Base-by-base conservation (phyloP, 1,140 invertebrate species). In the Cylas formicarius region DNA sequence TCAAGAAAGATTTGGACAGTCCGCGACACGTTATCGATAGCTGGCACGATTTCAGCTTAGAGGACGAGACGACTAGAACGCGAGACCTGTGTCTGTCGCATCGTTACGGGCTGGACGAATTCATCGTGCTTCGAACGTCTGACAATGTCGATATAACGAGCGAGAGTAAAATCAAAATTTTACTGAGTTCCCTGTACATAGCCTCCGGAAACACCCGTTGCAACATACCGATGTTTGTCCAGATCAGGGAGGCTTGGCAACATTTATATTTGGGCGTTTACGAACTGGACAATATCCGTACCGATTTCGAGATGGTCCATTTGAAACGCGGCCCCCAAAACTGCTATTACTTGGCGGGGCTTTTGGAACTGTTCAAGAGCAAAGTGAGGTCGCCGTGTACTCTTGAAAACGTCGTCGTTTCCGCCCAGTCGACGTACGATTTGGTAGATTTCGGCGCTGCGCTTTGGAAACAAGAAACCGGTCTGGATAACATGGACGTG, bases 231-330 rank as follows among this genome's bases (percentile, higher is more conserved):
- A 72, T 90, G 14, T 92, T 96, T 71, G 73, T 94, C 31, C 90
- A 94, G 72, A 77, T 89, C 14, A 71, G 84, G 55, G 81, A 89
- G 62, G 74, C 74, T 40, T 83, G 82, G 73, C 84, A 89, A 58
- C 81, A 83, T 52, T 85, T 80, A 68, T 96, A 84, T 66, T 66
- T 82, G 23, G 90, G 90, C 17, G 74, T 85, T 7, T 83, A 78
- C 57, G 76, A 87, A 61, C 78, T 80, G 32, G 79, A 74, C 58
- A 81, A 81, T 33, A 72, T 82, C 6, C 75, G 82, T 48, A 81
- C 82, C 17, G 81, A 83, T 59, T 92, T 89, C 67, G 84, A 94
- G 57, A 89, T 93, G 74, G 82, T 92, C 43, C 87, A 93, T 62
- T 71, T 96, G 24, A 82, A 82, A 58, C 78, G 78, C 56, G 74